These are phyloP conservation scores for Dyspetes luteomarginatus DNA, from an alignment of 2,888 invertebrate genomes.

Conservation along the genomic window DNA sequence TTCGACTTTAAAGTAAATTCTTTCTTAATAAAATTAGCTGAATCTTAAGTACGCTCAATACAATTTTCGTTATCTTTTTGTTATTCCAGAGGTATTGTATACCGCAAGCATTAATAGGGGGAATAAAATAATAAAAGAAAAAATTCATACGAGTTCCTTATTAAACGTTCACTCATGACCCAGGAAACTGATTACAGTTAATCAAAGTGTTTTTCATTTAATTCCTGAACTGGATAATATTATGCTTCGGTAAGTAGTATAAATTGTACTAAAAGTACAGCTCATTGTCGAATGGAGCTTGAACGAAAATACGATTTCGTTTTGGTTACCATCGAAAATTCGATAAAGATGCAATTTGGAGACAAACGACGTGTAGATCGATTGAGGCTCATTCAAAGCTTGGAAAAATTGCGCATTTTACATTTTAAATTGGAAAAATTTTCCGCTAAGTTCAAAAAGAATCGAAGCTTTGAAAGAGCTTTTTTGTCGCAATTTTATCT, in stretches of 20 bases:
- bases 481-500: background rate
- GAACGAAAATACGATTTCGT: constrained; percentile 43
- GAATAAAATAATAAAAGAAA: background rate
- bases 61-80: constrained; percentile 18
- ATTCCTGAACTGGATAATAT: constrained; percentile 40
- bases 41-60: background rate
- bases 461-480: background rate
- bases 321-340: constrained; percentile 45
- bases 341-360: constrained; percentile 31
- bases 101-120: too few relatives aligned
- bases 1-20: too few relatives aligned
- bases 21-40: background rate
- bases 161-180: constrained; percentile 29
- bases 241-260: constrained; percentile 43
- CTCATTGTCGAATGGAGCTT: constrained; percentile 25
- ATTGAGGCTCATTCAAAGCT: constrained; percentile 9
- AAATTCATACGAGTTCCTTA: constrained; percentile 13
- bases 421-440: constrained; percentile 21
- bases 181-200: constrained; percentile 13
- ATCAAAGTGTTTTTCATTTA: background rate
- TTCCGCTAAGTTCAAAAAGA: background rate
- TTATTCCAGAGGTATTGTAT: background rate
- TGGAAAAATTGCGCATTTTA: background rate
- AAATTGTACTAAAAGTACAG: constrained; percentile 33
- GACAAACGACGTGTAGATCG: constrained; percentile 40